phyloP scores from a whole-genome alignment of 2,797 vertebrate species.

The Xenentodon cancila region DNA sequence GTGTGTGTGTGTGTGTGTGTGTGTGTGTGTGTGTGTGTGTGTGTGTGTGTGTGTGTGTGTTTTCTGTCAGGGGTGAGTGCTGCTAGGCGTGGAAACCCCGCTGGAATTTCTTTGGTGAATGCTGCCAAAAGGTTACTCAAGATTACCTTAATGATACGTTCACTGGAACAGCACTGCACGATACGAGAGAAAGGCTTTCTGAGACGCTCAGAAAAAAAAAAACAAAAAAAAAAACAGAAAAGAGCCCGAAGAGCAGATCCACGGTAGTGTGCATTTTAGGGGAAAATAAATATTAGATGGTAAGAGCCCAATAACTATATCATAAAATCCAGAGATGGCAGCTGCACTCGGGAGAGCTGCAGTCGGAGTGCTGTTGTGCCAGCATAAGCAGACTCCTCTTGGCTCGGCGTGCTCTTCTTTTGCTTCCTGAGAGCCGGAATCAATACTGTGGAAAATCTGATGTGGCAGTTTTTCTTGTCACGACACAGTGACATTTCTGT shows the following conservation, averaged over 20 bases:
- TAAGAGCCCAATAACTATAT: constrained; percentile 43
- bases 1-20: constrained; percentile 44
- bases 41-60: constrained; percentile 33
- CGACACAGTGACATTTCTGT: constrained; percentile 30
- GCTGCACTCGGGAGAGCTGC: constrained; percentile 32
- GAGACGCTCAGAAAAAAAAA: constrained; percentile 2
- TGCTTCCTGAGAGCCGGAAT: constrained; percentile 19
- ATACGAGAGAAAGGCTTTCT: constrained; percentile 21
- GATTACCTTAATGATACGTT: constrained; percentile 51
- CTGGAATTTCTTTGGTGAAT: constrained; percentile 42
- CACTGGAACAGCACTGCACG: constrained; percentile 18
- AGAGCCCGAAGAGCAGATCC: constrained; percentile 15
- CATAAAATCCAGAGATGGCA: constrained; percentile 43
- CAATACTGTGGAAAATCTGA: constrained; percentile 40
- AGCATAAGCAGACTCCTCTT: constrained; percentile 30
- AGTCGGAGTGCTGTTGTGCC: constrained; percentile 36
- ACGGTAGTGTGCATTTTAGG: constrained; percentile 21
- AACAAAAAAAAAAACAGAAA: neutral
- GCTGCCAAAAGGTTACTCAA: constrained; percentile 56
- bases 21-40: constrained; percentile 43
- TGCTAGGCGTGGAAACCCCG: constrained; percentile 56
- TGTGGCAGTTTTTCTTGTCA: constrained; percentile 25
- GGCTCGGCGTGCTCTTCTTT: constrained; percentile 4
- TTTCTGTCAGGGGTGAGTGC: constrained; percentile 57
- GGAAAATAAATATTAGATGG: constrained; percentile 51